Percentiles rank a stretch among this genome's conserved stretches.
Evolutionary conservation across 1,140 invertebrate genomes (phyloP).

Genomic region (Glomeris maerens): DNA sequence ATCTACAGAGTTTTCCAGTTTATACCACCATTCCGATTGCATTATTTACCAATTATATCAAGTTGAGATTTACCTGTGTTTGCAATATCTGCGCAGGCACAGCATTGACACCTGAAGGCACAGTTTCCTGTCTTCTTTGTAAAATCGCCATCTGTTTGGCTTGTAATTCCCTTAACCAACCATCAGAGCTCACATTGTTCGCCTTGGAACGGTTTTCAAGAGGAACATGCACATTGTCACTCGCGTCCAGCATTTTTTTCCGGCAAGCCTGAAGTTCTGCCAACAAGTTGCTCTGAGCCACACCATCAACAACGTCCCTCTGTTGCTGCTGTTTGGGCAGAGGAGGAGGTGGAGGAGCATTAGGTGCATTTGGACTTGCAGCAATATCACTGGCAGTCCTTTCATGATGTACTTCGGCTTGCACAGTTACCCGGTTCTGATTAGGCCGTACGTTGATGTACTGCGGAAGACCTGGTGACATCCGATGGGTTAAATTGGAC

Average conservation of each 20-base stretch:
- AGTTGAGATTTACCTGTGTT: too few species aligned
- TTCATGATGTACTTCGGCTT: conserved; percentile 22
- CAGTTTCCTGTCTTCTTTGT: conserved; percentile 10
- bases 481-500: neutral
- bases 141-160: conserved; percentile 27
- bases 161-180: conserved; percentile 64
- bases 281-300: conserved; percentile 43
- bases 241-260: conserved; percentile 43
- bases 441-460: neutral
- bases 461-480: neutral
- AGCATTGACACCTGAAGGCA: too few species aligned
- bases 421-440: conserved; percentile 19
- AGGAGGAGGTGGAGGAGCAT: neutral
- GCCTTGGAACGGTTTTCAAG: too few species aligned
- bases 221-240: neutral
- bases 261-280: conserved; percentile 60
- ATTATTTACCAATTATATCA: too few species aligned
- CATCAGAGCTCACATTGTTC: too few species aligned
- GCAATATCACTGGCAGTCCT: conserved; percentile 8
- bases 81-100: too few species aligned
- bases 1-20: too few species aligned
- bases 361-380: too few species aligned
- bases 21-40: too few species aligned
- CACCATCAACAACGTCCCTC: conserved; percentile 8
- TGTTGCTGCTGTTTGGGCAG: conserved; percentile 13